Evolutionary conservation across 2,113 vertebrate genomes (phyloP), one percentile per base, ranked within the genome.

Genomic region (Macrotus californicus): DNA sequence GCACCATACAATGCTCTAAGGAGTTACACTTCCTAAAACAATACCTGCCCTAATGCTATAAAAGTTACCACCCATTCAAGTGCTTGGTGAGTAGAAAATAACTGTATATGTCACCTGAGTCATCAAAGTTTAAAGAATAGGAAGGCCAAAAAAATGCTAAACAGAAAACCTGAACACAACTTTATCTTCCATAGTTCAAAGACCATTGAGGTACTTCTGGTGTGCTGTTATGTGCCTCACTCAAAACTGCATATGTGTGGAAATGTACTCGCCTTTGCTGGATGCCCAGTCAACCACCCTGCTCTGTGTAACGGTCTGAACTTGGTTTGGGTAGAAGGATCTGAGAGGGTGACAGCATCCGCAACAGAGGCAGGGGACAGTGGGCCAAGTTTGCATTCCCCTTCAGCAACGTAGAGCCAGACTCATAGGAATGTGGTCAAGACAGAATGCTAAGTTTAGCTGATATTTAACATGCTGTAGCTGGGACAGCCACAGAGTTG

Each of bases 401-500:
- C 34, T 83, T 94, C 22, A n/a, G 88, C 87, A 93, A 36, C 5
- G 0, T 36, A 77, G 79, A 39, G 82, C 56, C 75, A 93, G 94
- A 75, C 75, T 61, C 50, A 9, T 24, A 94, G 54, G 83, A 96
- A 91, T 96, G 91, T 54, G 31, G 64, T 94, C 48, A 93, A 91
- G 66, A 67, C 70, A 79, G 21, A 96, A 67, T 14, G 41, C 59
- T 86, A 80, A 91, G 73, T 87, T 94, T 83, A 76, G 67, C 86
- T 72, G 56, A 83, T 91, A 66, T 36, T 90, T 81, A 77, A 56
- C 84, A 43, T 88, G 67, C 70, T 52, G 46, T 73, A 61, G 82
- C 89, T 95, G 87, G 83, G 95, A 97, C 92, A 93, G 83, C 82
- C 95, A 87, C 82, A 94, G 96, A 83, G 54, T 91, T 36, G 94